These are phyloP conservation scores for Ichneumoninae sp. DNA, from an alignment of 2,888 invertebrate species.

Conservation along the genomic window DNA sequence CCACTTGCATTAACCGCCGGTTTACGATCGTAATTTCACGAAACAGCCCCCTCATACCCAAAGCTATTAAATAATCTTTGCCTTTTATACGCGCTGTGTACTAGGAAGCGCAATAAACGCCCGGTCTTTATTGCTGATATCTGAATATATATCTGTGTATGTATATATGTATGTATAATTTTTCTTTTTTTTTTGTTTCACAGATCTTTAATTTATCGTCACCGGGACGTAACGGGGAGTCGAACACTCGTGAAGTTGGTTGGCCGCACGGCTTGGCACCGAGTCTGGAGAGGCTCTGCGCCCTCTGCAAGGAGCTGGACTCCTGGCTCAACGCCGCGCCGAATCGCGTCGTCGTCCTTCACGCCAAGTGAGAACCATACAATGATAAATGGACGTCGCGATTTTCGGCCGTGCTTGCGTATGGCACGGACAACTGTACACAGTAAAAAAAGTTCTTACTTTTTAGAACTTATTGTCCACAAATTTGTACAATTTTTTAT, in stretches of 20 bases:
- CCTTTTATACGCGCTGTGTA: not conserved
- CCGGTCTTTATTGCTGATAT: conserved; percentile 22
- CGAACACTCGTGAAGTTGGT: conserved; percentile 89
- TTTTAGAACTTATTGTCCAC: too few relatives aligned
- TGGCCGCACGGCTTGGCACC: conserved; percentile 95
- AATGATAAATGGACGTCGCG: conserved; percentile 18
- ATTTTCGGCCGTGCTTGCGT: conserved; percentile 32
- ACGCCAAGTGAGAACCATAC: conserved; percentile 89
- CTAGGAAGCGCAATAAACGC: conserved; percentile 25
- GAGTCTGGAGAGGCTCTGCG: conserved; percentile 94
- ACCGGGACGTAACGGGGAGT: conserved; percentile 86
- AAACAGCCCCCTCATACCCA: not conserved
- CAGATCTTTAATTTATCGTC: conserved; percentile 95
- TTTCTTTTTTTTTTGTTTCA: conserved; percentile 75
- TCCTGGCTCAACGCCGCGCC: conserved; percentile 94
- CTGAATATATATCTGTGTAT: not conserved
- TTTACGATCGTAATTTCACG: conserved; percentile 44
- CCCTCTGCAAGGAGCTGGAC: conserved; percentile 96
- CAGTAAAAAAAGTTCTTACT: too few relatives aligned
- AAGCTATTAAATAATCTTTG: conserved; percentile 33
- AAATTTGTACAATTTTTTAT: too few relatives aligned
- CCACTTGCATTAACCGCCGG: conserved; percentile 27
- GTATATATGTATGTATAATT: conserved; percentile 2
- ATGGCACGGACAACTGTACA: not conserved
- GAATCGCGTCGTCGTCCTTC: conserved; percentile 94